Percentiles rank a stretch among this genome's conserved stretches.
Evolutionary conservation across 2,888 invertebrate species (phyloP).

Genomic region (Exephanes ischioxanthus): DNA sequence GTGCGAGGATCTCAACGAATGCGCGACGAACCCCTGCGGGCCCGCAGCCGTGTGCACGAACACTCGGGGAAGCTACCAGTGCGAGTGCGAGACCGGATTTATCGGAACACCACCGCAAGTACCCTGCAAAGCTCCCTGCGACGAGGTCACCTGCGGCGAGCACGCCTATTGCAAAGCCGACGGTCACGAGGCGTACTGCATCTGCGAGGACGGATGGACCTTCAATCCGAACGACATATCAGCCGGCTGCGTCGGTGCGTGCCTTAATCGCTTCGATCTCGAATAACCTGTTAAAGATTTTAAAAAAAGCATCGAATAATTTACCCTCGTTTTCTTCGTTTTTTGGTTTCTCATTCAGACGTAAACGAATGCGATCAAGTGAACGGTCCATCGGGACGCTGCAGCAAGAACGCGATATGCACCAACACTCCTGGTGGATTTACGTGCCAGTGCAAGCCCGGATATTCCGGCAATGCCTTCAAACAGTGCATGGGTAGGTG

Average conservation of each 20-base stretch:
- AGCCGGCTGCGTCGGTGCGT: slow-evolving; percentile 92
- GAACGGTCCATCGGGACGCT: slow-evolving; percentile 92
- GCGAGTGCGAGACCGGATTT: slow-evolving; percentile 93
- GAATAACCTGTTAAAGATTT: background rate
- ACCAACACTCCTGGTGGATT: slow-evolving; percentile 93
- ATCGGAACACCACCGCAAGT: slow-evolving; percentile 93
- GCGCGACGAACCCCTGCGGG: slow-evolving; percentile 90
- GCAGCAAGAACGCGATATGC: slow-evolving; percentile 94
- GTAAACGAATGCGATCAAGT: slow-evolving; percentile 95
- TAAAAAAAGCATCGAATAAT: background rate
- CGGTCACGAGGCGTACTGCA: slow-evolving; percentile 95
- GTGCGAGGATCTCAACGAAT: slow-evolving; percentile 94
- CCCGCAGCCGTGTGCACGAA: slow-evolving; percentile 92
- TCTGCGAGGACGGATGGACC: slow-evolving; percentile 97
- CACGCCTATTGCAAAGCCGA: slow-evolving; percentile 96
- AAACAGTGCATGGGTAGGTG: slow-evolving; percentile 89
- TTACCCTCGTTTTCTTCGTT: slow-evolving; percentile 22
- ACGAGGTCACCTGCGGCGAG: slow-evolving; percentile 94
- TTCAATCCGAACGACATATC: slow-evolving; percentile 95
- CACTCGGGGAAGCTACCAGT: slow-evolving; percentile 92
- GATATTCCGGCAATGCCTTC: slow-evolving; percentile 94
- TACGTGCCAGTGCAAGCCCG: slow-evolving; percentile 93
- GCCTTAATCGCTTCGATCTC: background rate
- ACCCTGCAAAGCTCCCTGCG: slow-evolving; percentile 95
- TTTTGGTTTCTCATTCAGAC: slow-evolving; percentile 86